These are phyloP conservation scores for Wasmannia auropunctata DNA, from an alignment of 1,140 invertebrate genomes.

Conservation along the genomic window DNA sequence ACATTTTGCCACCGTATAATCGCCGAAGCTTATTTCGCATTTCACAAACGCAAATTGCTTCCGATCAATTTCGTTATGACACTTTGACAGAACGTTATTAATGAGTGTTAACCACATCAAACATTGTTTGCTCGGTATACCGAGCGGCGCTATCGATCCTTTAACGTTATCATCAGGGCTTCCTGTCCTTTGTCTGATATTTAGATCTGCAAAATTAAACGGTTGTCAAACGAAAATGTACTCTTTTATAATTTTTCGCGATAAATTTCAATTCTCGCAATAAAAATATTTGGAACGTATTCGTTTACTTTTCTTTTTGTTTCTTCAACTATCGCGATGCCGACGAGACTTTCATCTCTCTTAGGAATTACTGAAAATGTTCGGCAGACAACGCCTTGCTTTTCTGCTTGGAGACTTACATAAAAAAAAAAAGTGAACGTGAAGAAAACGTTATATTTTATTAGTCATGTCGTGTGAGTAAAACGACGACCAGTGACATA, in stretches of 20 bases:
- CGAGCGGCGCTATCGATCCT: constrained; percentile 9
- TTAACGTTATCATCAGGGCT: not conserved
- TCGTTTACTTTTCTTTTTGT: not conserved
- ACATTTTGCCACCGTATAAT: constrained; percentile 22
- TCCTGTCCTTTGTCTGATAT: not conserved
- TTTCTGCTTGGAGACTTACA: constrained; percentile 24
- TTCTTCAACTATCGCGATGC: not conserved
- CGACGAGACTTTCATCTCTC: not conserved
- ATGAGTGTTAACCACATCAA: constrained; percentile 17
- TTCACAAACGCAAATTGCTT: constrained; percentile 39
- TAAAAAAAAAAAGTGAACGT: constrained; percentile 49
- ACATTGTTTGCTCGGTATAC: constrained; percentile 10
- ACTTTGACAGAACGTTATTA: constrained; percentile 42
- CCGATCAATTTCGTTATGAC: constrained; percentile 25
- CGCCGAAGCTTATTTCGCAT: constrained; percentile 3
- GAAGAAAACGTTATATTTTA: constrained; percentile 45
- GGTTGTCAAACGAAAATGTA: not conserved
- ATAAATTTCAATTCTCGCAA: not conserved
- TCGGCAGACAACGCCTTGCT: constrained; percentile 22
- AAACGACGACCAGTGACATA: constrained; percentile 45
- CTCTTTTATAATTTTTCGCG: not conserved
- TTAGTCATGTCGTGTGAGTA: constrained; percentile 47
- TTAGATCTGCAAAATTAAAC: not conserved
- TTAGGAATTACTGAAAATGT: not conserved
- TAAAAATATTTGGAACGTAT: constrained; percentile 2